These are phyloP conservation scores for Cyphomyrmex costatus DNA, from an alignment of 1,140 invertebrate genomes.

Conservation along the genomic window DNA sequence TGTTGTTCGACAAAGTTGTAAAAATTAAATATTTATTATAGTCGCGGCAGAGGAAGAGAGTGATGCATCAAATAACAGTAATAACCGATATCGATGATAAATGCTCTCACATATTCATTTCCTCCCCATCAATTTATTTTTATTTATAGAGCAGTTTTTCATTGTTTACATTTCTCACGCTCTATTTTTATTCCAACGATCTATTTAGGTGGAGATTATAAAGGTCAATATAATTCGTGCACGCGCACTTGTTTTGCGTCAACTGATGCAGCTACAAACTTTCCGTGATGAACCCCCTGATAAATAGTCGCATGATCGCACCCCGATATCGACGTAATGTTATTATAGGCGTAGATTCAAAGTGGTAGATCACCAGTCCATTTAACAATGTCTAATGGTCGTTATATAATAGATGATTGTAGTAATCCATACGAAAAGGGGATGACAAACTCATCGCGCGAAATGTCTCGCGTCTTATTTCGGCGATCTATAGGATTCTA, in stretches of 20 bases:
- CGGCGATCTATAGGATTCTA: neutral
- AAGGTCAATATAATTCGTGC: slow-evolving; percentile 33
- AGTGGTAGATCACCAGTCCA: slow-evolving; percentile 29
- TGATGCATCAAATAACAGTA: neutral
- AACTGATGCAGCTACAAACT: slow-evolving; percentile 12
- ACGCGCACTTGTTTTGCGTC: neutral
- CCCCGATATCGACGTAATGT: slow-evolving; percentile 35
- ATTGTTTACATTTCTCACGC: neutral
- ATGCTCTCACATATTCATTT: neutral
- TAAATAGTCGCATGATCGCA: slow-evolving; percentile 53
- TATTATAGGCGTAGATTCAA: slow-evolving; percentile 42
- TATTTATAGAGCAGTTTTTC: slow-evolving; percentile 17
- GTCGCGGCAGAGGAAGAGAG: neutral
- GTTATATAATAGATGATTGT: slow-evolving; percentile 27
- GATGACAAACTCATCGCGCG: neutral
- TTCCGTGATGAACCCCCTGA: slow-evolving; percentile 28
- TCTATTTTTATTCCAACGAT: slow-evolving; percentile 4
- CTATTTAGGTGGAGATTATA: neutral
- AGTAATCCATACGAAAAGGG: neutral
- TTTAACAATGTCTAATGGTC: neutral
- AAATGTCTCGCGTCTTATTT: neutral
- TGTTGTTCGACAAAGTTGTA: too few relatives aligned
- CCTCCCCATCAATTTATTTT: neutral
- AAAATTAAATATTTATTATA: neutral
- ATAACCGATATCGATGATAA: neutral